phyloP scores from a whole-genome alignment of 2,113 vertebrate species.

The Polypterus senegalus region DNA sequence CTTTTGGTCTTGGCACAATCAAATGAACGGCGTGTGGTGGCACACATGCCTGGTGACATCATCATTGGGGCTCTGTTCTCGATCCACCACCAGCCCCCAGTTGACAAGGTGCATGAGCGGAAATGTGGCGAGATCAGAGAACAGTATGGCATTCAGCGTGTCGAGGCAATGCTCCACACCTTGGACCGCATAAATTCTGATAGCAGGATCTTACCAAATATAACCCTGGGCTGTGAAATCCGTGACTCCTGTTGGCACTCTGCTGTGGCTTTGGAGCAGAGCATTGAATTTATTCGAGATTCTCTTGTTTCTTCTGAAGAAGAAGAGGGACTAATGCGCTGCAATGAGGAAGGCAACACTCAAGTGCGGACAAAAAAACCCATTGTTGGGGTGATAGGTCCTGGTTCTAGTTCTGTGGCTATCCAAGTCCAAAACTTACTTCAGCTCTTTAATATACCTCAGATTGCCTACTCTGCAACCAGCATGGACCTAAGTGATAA shows the following conservation, averaged over 20 bases:
- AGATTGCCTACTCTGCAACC: slow-evolving; percentile 96
- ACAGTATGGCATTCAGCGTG: slow-evolving; percentile 94
- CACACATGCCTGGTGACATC: slow-evolving; percentile 86
- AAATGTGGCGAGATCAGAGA: slow-evolving; percentile 91
- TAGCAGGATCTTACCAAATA: slow-evolving; percentile 76
- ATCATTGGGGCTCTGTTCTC: slow-evolving; percentile 95
- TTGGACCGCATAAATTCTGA: slow-evolving; percentile 89
- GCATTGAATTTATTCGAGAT: slow-evolving; percentile 95
- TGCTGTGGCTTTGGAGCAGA: slow-evolving; percentile 91
- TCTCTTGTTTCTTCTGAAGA: slow-evolving; percentile 87
- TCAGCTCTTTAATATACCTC: slow-evolving; percentile 98
- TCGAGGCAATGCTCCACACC: slow-evolving; percentile 93
- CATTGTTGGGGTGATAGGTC: slow-evolving; percentile 92
- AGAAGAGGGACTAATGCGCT: slow-evolving; percentile 69
- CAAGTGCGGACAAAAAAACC: slow-evolving; percentile 85
- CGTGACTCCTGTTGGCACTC: slow-evolving; percentile 97
- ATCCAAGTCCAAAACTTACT: slow-evolving; percentile 97
- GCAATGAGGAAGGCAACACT: slow-evolving; percentile 71
- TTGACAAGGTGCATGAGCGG: slow-evolving; percentile 93
- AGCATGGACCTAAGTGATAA: slow-evolving; percentile 98
- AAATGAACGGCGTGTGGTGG: slow-evolving; percentile 82
- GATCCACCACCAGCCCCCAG: slow-evolving; percentile 89
- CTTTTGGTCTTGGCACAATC: slow-evolving; percentile 57
- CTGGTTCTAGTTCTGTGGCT: slow-evolving; percentile 92
- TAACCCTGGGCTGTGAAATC: slow-evolving; percentile 90